A percentile compares a stretch with the other conserved stretches of the same genome.
These are phyloP conservation scores for Miniopterus natalensis DNA, from an alignment of 2,113 vertebrate genomes.

Conservation along the genomic window DNA sequence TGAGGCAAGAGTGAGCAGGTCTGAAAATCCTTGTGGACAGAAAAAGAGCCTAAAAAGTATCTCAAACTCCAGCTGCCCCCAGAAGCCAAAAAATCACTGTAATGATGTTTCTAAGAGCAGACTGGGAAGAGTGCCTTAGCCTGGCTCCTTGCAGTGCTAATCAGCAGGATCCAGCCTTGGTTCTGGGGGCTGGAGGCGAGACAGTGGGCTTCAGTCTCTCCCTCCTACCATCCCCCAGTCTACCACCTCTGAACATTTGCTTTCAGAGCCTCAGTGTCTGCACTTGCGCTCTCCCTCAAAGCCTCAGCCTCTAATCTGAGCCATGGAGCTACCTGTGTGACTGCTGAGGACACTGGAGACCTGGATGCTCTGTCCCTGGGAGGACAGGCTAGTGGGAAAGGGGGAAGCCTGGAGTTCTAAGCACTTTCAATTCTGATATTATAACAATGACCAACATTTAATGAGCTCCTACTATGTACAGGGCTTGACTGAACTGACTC, in stretches of 20 bases:
- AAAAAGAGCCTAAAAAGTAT: conserved; percentile 45
- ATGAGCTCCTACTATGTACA: not conserved
- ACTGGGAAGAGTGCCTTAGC: not conserved
- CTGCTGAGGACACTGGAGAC: not conserved
- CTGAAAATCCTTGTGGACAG: conserved; percentile 76
- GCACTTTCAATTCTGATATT: not conserved
- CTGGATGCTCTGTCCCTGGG: not conserved
- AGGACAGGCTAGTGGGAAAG: not conserved
- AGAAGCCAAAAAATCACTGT: conserved; percentile 64
- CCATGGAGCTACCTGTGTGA: not conserved
- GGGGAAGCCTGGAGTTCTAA: not conserved
- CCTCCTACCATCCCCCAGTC: not conserved
- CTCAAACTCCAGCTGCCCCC: conserved; percentile 58
- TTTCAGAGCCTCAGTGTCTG: not conserved
- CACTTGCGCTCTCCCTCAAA: not conserved
- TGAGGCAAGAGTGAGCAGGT: conserved; percentile 70
- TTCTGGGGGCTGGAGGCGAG: not conserved
- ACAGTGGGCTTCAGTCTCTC: not conserved
- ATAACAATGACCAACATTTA: not conserved
- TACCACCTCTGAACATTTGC: not conserved
- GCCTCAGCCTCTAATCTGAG: conserved; percentile 29
- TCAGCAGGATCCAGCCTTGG: conserved; percentile 66
- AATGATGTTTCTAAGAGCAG: conserved; percentile 78
- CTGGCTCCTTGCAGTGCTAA: conserved; percentile 74
- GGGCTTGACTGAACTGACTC: not conserved